phyloP scores from a whole-genome alignment of 2,797 vertebrate species.

The Sebastes oblongus region DNA sequence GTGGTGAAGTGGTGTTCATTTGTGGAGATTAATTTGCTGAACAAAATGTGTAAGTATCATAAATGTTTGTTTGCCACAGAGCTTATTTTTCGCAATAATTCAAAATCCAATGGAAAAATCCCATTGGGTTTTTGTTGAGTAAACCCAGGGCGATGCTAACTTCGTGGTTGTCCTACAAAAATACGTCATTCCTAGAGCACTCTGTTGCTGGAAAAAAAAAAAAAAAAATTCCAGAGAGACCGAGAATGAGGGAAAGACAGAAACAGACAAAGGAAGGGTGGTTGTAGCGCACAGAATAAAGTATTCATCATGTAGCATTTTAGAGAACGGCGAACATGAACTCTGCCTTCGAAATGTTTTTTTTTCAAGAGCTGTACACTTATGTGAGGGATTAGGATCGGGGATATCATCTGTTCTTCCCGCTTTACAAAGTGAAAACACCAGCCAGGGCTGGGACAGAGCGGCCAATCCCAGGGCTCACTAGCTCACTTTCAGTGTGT shows the following conservation, averaged over 20 bases:
- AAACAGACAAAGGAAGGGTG: neutral
- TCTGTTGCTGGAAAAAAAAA: neutral
- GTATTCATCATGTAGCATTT: conserved; percentile 50
- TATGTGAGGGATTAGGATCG: conserved; percentile 48
- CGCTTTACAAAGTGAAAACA: conserved; percentile 54
- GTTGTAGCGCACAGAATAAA: conserved; percentile 23
- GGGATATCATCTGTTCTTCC: conserved; percentile 44
- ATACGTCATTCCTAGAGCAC: too few species aligned
- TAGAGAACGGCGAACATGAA: conserved; percentile 29
- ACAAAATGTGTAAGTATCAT: too few species aligned
- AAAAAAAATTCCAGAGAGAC: neutral
- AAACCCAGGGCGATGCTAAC: too few species aligned
- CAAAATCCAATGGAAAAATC: too few species aligned
- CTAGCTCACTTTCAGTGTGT: conserved; percentile 67
- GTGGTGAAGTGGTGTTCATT: too few species aligned
- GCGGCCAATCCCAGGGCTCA: conserved; percentile 57
- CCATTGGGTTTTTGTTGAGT: too few species aligned
- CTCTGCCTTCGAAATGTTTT: conserved; percentile 38
- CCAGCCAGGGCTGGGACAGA: conserved; percentile 13
- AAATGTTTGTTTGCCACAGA: too few species aligned
- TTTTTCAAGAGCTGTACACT: conserved; percentile 19
- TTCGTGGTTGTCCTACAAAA: too few species aligned
- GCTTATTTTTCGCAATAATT: too few species aligned
- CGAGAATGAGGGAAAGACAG: neutral
- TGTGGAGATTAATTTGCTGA: too few species aligned